Base-by-base conservation (phyloP, 2,797 vertebrate genomes). In the Tragopan temminckii region DNA sequence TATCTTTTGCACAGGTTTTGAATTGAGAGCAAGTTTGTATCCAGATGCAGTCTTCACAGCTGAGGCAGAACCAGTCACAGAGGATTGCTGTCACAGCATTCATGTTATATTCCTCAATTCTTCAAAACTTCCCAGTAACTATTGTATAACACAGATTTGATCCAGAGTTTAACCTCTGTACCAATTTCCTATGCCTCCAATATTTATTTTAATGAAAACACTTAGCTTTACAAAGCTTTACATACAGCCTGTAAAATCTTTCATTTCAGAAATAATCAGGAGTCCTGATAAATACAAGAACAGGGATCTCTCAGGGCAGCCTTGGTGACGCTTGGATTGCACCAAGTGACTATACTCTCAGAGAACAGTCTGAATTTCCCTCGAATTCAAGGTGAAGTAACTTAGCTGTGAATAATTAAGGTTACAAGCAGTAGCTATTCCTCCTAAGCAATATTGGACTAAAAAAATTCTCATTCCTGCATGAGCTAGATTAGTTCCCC, bases 401-500 rank as follows among this genome's bases (percentile, higher is more conserved):
- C 29, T 62, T 20, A 50, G 13, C 13, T 19, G 9, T 71, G n/a
- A 52, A 76, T 55, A 66, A n/a, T 10, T 29, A 57, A 36, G 35
- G 19, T 62, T 45, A 67, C 33, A 35, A 31, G 33, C 14, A 5
- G 61, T 33, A 53, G 18, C 10, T 69, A n/a, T n/a, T 53, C 20
- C 0, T 2, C 31, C 9, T 63, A 23, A 46, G 40, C 13, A 33
- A 16, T 6, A 35, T 1, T 3, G 16, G 10, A 40, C 33, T n/a
- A 83, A 72, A 16, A 62, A 52, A 50, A 13, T 14, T 29, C 7
- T 38, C 24, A 59, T 13, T 53, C n/a, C 17, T 23, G 18, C 24
- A 5, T 11, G 13, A 58, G 21, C 18, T 45, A 12, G 14, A 5
- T 50, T 25, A 35, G 27, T 70, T 71, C 13, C 29, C 35, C 62